Evolutionary conservation across 2,113 vertebrate genomes (phyloP).

Genomic region (Saguinus imperator): DNA sequence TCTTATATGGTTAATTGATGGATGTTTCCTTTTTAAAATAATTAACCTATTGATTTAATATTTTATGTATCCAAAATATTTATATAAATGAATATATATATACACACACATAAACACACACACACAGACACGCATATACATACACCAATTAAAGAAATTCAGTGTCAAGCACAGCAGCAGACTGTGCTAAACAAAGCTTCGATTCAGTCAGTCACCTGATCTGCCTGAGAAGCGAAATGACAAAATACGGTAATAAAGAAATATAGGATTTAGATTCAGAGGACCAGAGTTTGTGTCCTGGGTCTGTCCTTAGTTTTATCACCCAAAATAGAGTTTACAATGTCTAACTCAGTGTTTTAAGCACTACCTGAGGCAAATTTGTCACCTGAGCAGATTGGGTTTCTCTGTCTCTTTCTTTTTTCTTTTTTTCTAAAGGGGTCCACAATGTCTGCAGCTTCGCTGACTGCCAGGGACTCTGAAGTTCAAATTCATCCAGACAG

Average conservation of each 20-base stretch:
- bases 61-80: background rate
- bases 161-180: background rate
- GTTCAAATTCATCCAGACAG: background rate
- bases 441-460: background rate
- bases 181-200: background rate
- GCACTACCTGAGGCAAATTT: background rate
- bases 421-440: background rate
- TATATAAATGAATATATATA: background rate
- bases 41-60: background rate
- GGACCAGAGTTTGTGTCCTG: background rate
- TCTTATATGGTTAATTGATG: background rate
- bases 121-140: too few species aligned
- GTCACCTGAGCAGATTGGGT: background rate
- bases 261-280: background rate
- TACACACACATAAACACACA: too few species aligned
- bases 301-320: background rate
- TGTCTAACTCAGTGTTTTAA: background rate
- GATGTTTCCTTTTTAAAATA: background rate
- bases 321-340: background rate
- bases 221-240: background rate
- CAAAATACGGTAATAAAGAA: background rate
- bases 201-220: background rate
- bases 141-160: background rate
- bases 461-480: background rate
- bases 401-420: background rate